Base-by-base conservation (phyloP, 2,888 invertebrate species). In the Brenthis daphne region DNA sequence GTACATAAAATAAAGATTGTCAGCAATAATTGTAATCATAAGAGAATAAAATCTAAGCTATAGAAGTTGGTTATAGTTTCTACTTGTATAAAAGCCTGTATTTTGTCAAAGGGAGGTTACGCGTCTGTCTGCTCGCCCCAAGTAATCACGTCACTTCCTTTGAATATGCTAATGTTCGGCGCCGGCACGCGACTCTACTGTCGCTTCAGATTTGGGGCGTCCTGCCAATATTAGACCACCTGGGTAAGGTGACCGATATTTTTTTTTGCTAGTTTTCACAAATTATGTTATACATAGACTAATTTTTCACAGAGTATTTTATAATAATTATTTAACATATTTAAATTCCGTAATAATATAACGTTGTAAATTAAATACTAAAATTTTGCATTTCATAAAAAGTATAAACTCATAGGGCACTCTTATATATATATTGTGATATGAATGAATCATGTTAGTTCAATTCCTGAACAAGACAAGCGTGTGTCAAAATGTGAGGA, bases 151-250 rank as follows among this genome's bases (percentile, higher is more conserved):
- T 68, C 70, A 70, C 68, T 73, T 69, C 71, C 88, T 85, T 82
- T 79, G 83, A 79, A 81, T 85, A 89, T 89, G 90, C 82, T 86
- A 90, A 91, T 91, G 79, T 71, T 69, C 71, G 65, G 72, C 70
- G 71, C 57, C 68, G 80, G 84, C 91, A 91, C 90, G 90, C 90
- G 79, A 90, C 76, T 74, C 16, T 63, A 63, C 57, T 58, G 71
- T 24, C 65, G 71, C 54, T 66, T 64, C 69, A 58, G 70, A 65
- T 63, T 54, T 56, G 57, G 60, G 55, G 64, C 67, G 48, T 20
- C 24, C 47, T 48, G 58, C 47, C 58, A 20, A 58, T 24, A n/a
- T 14, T 51, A 63, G 53, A 63, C 63, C 63, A 43, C 43, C 63
- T 63, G 14, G 48, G 20, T n/a, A 8, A 33, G 24, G 29, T 29